These are phyloP conservation scores for Albula glossodonta DNA, from an alignment of 2,113 vertebrate genomes.

Conservation along the genomic window DNA sequence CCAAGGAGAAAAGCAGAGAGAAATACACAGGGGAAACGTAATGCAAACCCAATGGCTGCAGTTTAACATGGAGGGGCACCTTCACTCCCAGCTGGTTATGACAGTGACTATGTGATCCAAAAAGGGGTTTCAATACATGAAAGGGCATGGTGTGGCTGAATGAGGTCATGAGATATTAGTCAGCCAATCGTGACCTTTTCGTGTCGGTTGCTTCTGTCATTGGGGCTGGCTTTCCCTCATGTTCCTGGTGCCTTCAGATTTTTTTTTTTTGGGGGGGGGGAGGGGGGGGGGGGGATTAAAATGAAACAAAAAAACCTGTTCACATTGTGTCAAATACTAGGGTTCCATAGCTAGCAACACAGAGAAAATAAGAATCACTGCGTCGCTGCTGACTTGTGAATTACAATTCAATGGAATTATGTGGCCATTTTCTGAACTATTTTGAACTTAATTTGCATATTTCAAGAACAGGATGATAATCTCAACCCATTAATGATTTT, in stretches of 20 bases:
- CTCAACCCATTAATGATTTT: too few species aligned
- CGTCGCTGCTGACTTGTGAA: neutral
- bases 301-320: neutral
- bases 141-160: constrained; percentile 48
- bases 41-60: too few species aligned
- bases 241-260: neutral
- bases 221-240: neutral
- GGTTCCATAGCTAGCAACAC: neutral
- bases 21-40: too few species aligned
- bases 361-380: neutral
- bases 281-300: neutral
- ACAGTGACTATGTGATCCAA: neutral
- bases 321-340: neutral
- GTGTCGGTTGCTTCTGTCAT: neutral
- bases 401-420: neutral
- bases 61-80: too few species aligned
- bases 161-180: constrained; percentile 58
- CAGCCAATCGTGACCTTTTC: constrained; percentile 36
- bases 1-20: neutral
- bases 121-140: neutral
- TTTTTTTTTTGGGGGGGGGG: neutral
- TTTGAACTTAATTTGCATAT: neutral
- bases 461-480: neutral
- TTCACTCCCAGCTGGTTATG: constrained; percentile 12
- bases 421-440: too few species aligned